phyloP scores from a whole-genome alignment of 2,888 invertebrate species.

The Griposia aprilina region DNA sequence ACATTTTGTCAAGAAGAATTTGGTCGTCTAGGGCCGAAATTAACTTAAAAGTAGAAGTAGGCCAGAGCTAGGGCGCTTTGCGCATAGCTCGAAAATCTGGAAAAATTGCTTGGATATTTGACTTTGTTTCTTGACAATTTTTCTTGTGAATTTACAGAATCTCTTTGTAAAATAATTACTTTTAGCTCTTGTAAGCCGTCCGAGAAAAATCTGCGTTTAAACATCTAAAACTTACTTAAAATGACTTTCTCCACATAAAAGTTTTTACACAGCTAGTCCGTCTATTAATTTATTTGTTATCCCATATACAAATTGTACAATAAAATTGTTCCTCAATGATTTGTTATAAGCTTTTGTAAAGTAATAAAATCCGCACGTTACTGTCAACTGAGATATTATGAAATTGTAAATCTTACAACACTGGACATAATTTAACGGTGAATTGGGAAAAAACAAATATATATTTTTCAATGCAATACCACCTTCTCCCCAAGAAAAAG shows the following conservation, averaged over 20 bases:
- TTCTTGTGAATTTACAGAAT: not conserved
- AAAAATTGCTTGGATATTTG: not conserved
- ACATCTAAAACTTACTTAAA: not conserved
- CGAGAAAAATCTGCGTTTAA: not conserved
- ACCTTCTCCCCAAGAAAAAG: not conserved
- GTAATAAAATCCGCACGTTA: slow-evolving; percentile 67
- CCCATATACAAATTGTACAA: slow-evolving; percentile 29
- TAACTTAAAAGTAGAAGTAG: slow-evolving; percentile 13
- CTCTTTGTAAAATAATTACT: not conserved
- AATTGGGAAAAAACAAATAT: slow-evolving; percentile 30
- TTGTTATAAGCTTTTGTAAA: slow-evolving; percentile 51
- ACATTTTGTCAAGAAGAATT: not conserved
- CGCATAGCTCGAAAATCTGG: not conserved
- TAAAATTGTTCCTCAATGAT: slow-evolving; percentile 35
- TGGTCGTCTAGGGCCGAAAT: not conserved
- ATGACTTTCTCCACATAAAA: not conserved
- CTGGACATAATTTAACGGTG: slow-evolving; percentile 52
- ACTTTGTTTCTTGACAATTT: not conserved
- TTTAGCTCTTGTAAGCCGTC: not conserved
- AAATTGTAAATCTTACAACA: slow-evolving; percentile 59
- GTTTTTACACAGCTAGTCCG: not conserved
- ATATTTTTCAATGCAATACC: not conserved
- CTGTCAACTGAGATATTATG: slow-evolving; percentile 50
- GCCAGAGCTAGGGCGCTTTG: no score
- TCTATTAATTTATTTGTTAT: slow-evolving; percentile 3